These are phyloP conservation scores for Anthophora plumipes DNA, from an alignment of 2,888 invertebrate genomes.

Conservation along the genomic window DNA sequence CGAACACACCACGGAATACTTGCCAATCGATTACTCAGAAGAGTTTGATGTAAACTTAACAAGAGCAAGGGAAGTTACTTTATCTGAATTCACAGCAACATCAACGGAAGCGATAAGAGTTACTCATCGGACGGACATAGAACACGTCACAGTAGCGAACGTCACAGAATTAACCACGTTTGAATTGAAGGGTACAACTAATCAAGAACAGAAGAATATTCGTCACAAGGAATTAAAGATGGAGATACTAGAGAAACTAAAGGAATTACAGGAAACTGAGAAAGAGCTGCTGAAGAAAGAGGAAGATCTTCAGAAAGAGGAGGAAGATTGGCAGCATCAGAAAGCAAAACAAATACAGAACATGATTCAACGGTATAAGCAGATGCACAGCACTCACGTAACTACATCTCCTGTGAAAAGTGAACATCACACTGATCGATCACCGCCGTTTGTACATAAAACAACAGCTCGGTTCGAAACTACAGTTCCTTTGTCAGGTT, in stretches of 20 bases:
- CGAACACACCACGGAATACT: conserved; percentile 21
- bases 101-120: background rate
- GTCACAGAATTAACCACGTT: background rate
- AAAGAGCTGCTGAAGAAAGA: conserved; percentile 27
- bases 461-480: background rate
- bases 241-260: conserved; percentile 27
- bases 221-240: conserved; percentile 20
- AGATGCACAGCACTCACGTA: background rate
- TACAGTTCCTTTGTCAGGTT: too few species aligned
- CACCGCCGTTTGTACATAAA: background rate
- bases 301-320: background rate
- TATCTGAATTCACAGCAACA: background rate
- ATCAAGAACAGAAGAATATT: background rate
- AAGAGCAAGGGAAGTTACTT: background rate
- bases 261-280: background rate
- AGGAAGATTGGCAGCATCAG: conserved; percentile 12
- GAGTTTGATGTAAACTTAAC: background rate
- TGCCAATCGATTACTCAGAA: conserved; percentile 33
- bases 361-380: background rate
- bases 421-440: background rate
- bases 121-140: background rate
- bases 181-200: background rate
- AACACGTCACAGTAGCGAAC: background rate
- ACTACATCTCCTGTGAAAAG: background rate
- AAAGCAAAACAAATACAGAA: conserved; percentile 4